Evolutionary conservation across 1,140 invertebrate species (phyloP).

Genomic region (Drosophila ironensis): DNA sequence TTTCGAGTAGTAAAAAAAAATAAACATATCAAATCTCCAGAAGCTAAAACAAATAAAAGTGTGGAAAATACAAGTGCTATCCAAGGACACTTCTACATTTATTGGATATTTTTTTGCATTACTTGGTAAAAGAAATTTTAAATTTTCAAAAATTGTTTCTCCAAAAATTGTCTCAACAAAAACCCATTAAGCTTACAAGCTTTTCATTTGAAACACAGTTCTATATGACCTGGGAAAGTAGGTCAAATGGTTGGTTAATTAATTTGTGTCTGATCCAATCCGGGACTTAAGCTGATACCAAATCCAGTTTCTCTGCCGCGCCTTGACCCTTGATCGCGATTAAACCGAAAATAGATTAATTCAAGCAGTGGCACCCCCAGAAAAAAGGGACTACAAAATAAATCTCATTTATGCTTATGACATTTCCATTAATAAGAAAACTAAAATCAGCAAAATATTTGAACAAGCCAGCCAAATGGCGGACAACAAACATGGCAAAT

Average conservation of each 20-base stretch:
- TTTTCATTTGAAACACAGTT: neutral
- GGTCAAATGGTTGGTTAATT: neutral
- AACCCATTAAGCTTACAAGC: no score
- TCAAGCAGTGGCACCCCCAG: neutral
- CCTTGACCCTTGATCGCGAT: constrained; percentile 12
- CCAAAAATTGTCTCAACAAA: no score
- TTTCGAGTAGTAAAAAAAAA: constrained; percentile 3
- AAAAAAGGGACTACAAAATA: constrained; percentile 9
- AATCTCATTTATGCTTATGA: constrained; percentile 2
- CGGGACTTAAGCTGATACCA: constrained; percentile 2
- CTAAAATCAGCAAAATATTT: constrained; percentile 3
- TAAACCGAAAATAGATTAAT: neutral
- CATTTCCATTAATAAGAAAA: constrained; percentile 38
- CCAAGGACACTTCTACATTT: constrained; percentile 36
- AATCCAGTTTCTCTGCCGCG: neutral
- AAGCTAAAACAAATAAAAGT: constrained; percentile 7
- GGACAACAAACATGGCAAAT: constrained; percentile 41
- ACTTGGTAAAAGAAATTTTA: no score
- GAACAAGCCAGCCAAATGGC: neutral
- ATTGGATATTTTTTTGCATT: constrained; percentile 22
- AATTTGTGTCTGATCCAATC: neutral
- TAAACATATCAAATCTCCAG: constrained; percentile 16
- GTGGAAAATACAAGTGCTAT: neutral
- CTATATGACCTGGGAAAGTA: neutral
- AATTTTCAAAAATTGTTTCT: no score